Conservation (phyloP, 2,888 invertebrate species). For the Synanthedon formicaeformis region DNA sequence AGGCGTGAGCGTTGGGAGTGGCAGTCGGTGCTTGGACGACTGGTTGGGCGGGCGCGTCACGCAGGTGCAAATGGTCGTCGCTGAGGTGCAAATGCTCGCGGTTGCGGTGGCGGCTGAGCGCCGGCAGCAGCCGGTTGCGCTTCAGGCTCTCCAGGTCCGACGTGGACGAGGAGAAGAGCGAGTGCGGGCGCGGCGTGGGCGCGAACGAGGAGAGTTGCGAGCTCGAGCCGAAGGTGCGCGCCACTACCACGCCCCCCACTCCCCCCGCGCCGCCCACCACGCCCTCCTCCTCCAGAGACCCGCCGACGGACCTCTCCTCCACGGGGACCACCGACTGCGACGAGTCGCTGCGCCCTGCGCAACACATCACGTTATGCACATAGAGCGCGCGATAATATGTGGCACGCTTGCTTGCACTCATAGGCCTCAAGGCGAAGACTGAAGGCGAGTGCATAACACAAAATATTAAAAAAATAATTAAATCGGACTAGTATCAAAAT, state of each 20-base stretch:
- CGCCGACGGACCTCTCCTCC: conserved; percentile 1
- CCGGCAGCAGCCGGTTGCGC: conserved; percentile 41
- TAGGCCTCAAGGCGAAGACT: no score
- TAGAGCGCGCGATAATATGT: no score
- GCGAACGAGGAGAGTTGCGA: conserved; percentile 13
- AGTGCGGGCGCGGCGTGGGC: conserved; percentile 27
- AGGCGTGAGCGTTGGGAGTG: conserved; percentile 1
- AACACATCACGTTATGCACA: no score
- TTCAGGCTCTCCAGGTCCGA: conserved; percentile 47
- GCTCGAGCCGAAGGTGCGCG: conserved; percentile 21
- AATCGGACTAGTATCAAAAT: no score
- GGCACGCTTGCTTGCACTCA: no score
- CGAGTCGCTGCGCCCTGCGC: conserved; percentile 18
- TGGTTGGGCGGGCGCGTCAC: conserved; percentile 10
- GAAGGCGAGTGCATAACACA: no score
- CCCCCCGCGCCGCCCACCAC: conserved; percentile 4
- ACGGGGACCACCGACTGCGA: conserved; percentile 17
- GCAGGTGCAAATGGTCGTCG: conserved; percentile 39
- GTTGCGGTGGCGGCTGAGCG: conserved; percentile 46
- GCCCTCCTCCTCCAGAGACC: conserved; percentile 6
- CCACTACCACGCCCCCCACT: conserved; percentile 1
- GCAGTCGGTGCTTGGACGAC: conserved; percentile 1
- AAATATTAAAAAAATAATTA: no score
- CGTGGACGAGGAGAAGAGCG: conserved; percentile 41
- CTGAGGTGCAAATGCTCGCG: conserved; percentile 55